Percentiles rank a stretch among this genome's conserved stretches.
Evolutionary conservation across 2,113 vertebrate species (phyloP).

Genomic region (Corythornis madagascariensis): DNA sequence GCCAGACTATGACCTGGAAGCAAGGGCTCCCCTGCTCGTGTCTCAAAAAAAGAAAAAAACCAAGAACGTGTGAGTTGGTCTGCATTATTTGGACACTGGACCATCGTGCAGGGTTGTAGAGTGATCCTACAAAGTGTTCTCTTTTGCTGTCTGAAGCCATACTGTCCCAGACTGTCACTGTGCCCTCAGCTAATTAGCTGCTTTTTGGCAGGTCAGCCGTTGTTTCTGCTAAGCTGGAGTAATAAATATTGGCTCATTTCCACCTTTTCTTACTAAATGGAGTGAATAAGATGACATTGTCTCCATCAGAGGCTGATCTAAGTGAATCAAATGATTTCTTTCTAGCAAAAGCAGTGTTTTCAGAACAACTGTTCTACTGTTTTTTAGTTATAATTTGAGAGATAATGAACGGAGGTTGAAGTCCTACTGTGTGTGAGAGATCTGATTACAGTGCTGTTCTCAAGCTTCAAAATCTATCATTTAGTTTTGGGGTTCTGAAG

Average conservation of each 20-base stretch:
- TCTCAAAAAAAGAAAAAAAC: background rate
- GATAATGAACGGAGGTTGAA: background rate
- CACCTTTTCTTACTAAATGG: background rate
- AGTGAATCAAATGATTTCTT: background rate
- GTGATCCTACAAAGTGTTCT: background rate
- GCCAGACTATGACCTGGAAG: background rate
- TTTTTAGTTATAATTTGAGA: background rate
- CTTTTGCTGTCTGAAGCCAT: background rate
- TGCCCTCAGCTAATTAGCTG: background rate
- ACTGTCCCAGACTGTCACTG: background rate
- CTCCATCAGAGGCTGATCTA: background rate
- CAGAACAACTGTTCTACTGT: background rate
- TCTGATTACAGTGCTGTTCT: background rate
- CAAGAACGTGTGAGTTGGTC: background rate
- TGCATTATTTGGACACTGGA: background rate
- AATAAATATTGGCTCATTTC: background rate
- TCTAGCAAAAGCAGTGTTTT: background rate
- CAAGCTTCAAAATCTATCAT: background rate
- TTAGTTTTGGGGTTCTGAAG: background rate
- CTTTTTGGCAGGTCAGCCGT: background rate
- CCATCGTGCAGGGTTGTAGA: background rate
- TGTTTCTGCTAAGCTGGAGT: constrained; percentile 7
- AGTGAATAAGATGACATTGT: background rate
- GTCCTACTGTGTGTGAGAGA: background rate
- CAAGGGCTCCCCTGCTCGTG: background rate